A percentile compares a stretch with the other conserved stretches of the same genome.
Evolutionary conservation across 2,113 vertebrate species (phyloP).

Genomic region (Parotia lawesii): DNA sequence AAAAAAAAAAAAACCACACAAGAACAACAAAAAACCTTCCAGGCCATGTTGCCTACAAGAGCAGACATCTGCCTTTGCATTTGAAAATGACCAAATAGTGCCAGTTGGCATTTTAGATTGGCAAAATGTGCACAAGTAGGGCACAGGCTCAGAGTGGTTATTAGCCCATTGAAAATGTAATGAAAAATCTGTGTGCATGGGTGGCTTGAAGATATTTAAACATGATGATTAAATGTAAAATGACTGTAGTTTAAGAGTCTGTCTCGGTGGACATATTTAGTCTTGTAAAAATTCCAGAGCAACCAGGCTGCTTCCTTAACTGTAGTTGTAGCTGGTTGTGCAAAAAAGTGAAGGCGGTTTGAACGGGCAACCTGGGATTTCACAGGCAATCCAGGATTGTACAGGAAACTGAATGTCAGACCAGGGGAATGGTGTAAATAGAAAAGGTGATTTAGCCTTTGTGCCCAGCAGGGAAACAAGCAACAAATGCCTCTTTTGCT

Average conservation of each 20-base stretch:
- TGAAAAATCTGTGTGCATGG: neutral
- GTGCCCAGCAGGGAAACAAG: neutral
- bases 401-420: neutral
- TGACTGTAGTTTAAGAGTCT: neutral
- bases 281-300: neutral
- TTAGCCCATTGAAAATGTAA: neutral
- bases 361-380: neutral
- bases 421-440: neutral
- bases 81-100: neutral
- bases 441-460: neutral
- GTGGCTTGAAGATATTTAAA: slow-evolving; percentile 8
- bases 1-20: neutral
- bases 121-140: neutral
- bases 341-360: neutral
- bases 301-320: neutral
- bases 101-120: slow-evolving; percentile 14
- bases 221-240: neutral
- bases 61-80: slow-evolving; percentile 18
- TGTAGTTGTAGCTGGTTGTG: neutral
- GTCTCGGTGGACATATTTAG: neutral
- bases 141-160: neutral
- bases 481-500: neutral
- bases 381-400: neutral
- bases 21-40: neutral
- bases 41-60: neutral